Conservation (phyloP, 2,888 invertebrate species). For the Mimumesa dahlbomi region DNA sequence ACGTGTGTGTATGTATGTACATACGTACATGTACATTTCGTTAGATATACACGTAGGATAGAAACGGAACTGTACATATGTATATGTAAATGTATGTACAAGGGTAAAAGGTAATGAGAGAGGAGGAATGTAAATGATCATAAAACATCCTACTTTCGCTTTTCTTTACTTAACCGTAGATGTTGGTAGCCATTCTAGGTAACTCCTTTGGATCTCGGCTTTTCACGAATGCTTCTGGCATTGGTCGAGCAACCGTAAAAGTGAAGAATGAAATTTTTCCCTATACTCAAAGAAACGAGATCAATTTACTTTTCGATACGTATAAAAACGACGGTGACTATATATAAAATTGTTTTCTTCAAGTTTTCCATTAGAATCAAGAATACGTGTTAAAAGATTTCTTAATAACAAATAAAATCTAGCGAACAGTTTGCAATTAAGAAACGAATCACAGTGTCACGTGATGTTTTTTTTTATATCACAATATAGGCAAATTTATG, state of each 20-base stretch:
- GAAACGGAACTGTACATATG: background rate
- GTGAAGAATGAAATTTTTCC: background rate
- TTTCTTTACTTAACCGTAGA: no score
- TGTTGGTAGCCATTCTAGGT: no score
- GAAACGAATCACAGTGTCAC: no score
- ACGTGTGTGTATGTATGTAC: no score
- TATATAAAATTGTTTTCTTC: background rate
- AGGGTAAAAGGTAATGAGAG: background rate
- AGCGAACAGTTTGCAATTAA: no score
- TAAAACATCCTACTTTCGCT: conserved; percentile 1
- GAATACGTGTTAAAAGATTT: conserved; percentile 12
- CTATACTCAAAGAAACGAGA: background rate
- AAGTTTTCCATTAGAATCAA: conserved; percentile 3
- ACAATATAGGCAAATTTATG: no score
- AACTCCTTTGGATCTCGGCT: no score
- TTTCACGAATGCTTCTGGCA: background rate
- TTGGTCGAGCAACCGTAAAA: background rate
- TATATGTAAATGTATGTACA: no score
- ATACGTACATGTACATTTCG: background rate
- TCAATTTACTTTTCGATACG: conserved; percentile 1
- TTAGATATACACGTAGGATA: background rate
- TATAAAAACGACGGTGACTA: background rate
- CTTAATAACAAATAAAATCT: no score
- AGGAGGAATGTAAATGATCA: background rate
- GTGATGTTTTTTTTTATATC: no score